Evolutionary conservation across 1,140 invertebrate genomes (phyloP).

Genomic region (Apolygus lucorum): DNA sequence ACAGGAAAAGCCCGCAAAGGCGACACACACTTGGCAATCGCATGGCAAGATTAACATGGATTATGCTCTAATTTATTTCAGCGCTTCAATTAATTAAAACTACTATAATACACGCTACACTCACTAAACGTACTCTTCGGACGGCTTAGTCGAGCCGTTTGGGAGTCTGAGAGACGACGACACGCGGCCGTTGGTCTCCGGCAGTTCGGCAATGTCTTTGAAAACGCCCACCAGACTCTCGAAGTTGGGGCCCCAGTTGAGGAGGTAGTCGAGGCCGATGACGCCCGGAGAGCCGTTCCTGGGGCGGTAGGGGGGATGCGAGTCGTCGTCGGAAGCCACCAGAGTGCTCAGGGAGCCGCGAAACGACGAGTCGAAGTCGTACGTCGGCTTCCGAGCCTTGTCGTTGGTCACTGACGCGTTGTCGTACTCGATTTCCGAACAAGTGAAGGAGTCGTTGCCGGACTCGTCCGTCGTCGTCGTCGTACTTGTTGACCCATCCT

Average conservation of each 20-base stretch:
- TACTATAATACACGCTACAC: neutral
- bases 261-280: slow-evolving; percentile 83
- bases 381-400: slow-evolving; percentile 43
- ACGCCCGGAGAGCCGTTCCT: slow-evolving; percentile 62
- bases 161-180: slow-evolving; percentile 31
- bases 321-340: slow-evolving; percentile 86
- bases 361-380: slow-evolving; percentile 89
- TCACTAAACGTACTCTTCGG: slow-evolving; percentile 36
- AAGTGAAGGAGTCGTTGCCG: slow-evolving; percentile 94
- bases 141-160: slow-evolving; percentile 33
- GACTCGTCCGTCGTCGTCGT: slow-evolving; percentile 78
- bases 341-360: slow-evolving; percentile 84
- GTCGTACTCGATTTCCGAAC: slow-evolving; percentile 95
- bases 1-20: too few species aligned
- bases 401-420: slow-evolving; percentile 66
- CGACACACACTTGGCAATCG: too few species aligned
- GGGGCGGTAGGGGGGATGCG: slow-evolving; percentile 60
- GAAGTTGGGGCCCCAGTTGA: slow-evolving; percentile 94
- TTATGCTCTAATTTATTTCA: too few species aligned
- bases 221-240: slow-evolving; percentile 91
- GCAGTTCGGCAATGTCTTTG: slow-evolving; percentile 89
- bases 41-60: too few species aligned
- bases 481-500: slow-evolving; percentile 55
- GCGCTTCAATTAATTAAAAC: neutral
- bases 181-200: slow-evolving; percentile 46